Conservation (phyloP, 92 coral and sea anemone genomes). For the Phenganax marumi region DNA sequence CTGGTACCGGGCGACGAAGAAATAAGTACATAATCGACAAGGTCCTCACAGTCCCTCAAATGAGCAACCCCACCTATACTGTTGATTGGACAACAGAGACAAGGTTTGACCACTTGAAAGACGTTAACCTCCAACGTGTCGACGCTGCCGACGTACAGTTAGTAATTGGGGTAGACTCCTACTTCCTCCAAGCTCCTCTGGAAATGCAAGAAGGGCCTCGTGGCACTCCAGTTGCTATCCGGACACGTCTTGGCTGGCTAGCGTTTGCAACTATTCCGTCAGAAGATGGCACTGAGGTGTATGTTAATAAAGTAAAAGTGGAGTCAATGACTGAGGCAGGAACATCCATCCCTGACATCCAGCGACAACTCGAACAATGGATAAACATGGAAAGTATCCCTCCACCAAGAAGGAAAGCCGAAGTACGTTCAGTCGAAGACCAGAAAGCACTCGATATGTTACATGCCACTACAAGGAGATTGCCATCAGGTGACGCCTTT, state of each 20-base stretch:
- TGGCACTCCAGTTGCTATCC: conserved; percentile 55
- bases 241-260: conserved; percentile 50
- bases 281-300: conserved; percentile 42
- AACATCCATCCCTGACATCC: conserved; percentile 44
- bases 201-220: conserved; percentile 37
- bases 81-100: background rate
- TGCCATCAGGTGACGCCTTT: conserved; percentile 41
- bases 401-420: conserved; percentile 33
- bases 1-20: background rate
- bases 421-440: conserved; percentile 51
- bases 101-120: conserved; percentile 21
- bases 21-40: background rate
- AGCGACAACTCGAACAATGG: conserved; percentile 51
- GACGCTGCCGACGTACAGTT: conserved; percentile 2
- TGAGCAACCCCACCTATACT: background rate
- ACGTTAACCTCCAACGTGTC: background rate
- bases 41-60: background rate
- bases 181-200: conserved; percentile 34
- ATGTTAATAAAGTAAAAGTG: background rate
- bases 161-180: conserved; percentile 7
- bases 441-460: conserved; percentile 33
- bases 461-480: conserved; percentile 33
- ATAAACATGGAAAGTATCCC: conserved; percentile 52
- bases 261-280: conserved; percentile 48
- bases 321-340: background rate